Conservation (phyloP, 30 jellyfish, hydroid and myxozoan species). For the Nemopilema nomurai region DNA sequence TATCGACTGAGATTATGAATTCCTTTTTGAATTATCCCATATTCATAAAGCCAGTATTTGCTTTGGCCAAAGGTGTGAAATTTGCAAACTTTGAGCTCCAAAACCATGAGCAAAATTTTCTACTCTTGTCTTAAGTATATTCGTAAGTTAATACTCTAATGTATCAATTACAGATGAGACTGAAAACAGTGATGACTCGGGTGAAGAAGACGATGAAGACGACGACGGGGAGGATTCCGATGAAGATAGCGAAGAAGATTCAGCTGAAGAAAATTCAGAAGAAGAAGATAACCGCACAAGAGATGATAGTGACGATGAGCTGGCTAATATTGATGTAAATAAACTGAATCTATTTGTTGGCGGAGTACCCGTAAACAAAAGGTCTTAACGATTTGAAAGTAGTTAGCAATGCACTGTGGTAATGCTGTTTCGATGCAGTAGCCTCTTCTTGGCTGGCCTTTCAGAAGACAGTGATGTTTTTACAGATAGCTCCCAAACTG, state of each 20-base stretch:
- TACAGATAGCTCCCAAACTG: too few relatives aligned
- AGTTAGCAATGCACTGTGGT: too few relatives aligned
- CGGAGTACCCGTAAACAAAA: constrained; percentile 62
- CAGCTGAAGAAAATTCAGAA: constrained; percentile 14
- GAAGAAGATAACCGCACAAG: constrained; percentile 36
- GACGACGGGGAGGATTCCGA: constrained; percentile 43
- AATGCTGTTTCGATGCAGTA: too few relatives aligned
- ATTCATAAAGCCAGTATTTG: too few relatives aligned
- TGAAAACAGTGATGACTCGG: constrained; percentile 25
- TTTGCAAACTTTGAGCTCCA: background rate
- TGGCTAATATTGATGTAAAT: constrained; percentile 45
- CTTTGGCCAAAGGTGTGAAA: background rate
- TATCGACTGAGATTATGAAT: too few relatives aligned
- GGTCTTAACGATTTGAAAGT: background rate
- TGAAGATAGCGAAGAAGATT: constrained; percentile 44
- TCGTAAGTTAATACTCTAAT: too few relatives aligned
- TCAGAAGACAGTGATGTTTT: too few relatives aligned
- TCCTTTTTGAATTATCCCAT: too few relatives aligned
- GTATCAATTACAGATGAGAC: too few relatives aligned
- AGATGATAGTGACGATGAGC: constrained; percentile 45
- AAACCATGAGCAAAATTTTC: background rate
- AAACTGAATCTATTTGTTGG: constrained; percentile 67
- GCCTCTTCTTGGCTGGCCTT: too few relatives aligned
- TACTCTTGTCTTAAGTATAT: too few relatives aligned
- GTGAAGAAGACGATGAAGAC: constrained; percentile 47